A percentile compares a stretch with the other conserved stretches of the same genome.
phyloP scores from a whole-genome alignment of 64 coral and sea anemone species.

The Hydrozoanthus tunicans region DNA sequence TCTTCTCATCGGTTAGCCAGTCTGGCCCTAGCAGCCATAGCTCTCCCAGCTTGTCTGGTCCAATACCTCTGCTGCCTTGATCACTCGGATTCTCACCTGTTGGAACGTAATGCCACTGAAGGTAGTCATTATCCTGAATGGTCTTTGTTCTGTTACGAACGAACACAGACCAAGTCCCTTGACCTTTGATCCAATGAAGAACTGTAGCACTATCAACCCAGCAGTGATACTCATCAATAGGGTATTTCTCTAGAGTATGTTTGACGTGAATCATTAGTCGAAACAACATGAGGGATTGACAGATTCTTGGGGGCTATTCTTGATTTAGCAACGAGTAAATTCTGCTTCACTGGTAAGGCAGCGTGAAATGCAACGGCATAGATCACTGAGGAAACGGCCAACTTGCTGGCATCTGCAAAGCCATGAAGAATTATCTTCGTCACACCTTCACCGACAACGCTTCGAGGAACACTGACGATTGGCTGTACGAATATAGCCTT shows the following conservation, averaged over 20 bases:
- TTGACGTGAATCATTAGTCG: conserved; percentile 68
- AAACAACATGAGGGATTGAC: conserved; percentile 56
- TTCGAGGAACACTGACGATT: conserved; percentile 40
- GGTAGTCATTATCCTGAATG: conserved; percentile 61
- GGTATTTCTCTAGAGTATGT: conserved; percentile 57
- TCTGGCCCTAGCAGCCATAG: conserved; percentile 63
- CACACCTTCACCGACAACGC: conserved; percentile 37
- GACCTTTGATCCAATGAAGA: conserved; percentile 67
- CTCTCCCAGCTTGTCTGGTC: conserved; percentile 32
- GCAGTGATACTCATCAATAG: conserved; percentile 50
- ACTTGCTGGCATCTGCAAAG: conserved; percentile 76
- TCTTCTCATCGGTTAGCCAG: conserved; percentile 42
- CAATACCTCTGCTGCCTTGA: conserved; percentile 61
- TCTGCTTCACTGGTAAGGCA: conserved; percentile 54
- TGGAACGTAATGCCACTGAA: conserved; percentile 69
- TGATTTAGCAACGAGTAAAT: conserved; percentile 73
- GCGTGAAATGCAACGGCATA: conserved; percentile 48
- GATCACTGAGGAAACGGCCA: conserved; percentile 45
- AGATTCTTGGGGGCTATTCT: conserved; percentile 72
- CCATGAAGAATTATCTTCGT: conserved; percentile 63
- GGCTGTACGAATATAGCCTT: conserved; percentile 43
- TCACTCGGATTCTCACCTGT: conserved; percentile 71
- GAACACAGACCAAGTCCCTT: conserved; percentile 71
- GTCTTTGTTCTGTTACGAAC: conserved; percentile 60
- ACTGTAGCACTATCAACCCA: conserved; percentile 77